These are phyloP conservation scores for Octopus bimaculoides DNA, from an alignment of 1,140 invertebrate genomes.

Conservation along the genomic window DNA sequence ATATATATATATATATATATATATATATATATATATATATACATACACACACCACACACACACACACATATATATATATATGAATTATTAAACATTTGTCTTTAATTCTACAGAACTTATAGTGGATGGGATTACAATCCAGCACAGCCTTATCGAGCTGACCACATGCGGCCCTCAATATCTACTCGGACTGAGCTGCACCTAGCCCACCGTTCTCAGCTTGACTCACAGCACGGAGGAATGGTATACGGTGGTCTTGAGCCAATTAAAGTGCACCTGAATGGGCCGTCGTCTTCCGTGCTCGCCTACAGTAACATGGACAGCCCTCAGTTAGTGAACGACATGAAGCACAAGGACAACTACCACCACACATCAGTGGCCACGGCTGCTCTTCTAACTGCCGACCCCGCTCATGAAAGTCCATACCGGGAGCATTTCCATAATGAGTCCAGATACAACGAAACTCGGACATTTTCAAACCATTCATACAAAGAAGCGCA, in stretches of 20 bases:
- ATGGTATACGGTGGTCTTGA: not conserved
- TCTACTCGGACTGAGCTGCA: not conserved
- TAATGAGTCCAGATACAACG: not conserved
- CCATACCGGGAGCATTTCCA: conserved; percentile 17
- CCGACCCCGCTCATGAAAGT: conserved; percentile 19
- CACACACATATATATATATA: too few species aligned
- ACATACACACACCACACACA: too few species aligned
- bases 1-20: too few species aligned
- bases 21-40: too few species aligned
- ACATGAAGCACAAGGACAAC: not conserved
- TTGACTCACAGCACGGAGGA: not conserved
- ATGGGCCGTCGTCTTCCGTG: not conserved
- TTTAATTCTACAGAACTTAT: not conserved
- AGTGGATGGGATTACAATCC: conserved; percentile 3
- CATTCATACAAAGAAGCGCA: conserved; percentile 50
- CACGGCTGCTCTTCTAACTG: not conserved
- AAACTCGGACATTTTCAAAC: conserved; percentile 44
- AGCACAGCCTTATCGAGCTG: not conserved
- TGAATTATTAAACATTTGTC: too few species aligned
- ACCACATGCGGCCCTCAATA: not conserved
- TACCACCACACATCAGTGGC: not conserved
- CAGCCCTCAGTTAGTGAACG: not conserved
- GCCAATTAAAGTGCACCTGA: not conserved
- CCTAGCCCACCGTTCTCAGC: not conserved
- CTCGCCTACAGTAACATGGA: not conserved